A percentile compares a stretch with the other conserved stretches of the same genome.
phyloP scores from a whole-genome alignment of 2,888 invertebrate genomes.

The Helicoverpa assulta region DNA sequence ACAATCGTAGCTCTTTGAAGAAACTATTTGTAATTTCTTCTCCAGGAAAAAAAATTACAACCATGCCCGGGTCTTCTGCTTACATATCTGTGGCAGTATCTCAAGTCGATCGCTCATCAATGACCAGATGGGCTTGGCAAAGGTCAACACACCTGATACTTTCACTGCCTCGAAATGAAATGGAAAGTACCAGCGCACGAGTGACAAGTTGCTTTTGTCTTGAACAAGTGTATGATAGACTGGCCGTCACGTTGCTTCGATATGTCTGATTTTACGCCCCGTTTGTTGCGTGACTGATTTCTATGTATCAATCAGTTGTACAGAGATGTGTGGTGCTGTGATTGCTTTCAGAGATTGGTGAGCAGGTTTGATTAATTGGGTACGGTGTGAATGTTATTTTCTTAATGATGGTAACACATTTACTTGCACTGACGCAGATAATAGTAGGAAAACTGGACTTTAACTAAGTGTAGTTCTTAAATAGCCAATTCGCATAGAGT shows the following conservation, averaged over 20 bases:
- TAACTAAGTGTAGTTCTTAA: no score
- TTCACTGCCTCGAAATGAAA: slow-evolving; percentile 64
- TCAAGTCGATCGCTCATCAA: slow-evolving; percentile 52
- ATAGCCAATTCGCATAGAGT: no score
- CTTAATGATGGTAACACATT: no score
- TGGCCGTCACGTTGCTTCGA: slow-evolving; percentile 11
- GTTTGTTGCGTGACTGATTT: slow-evolving; percentile 12
- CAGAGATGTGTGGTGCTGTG: no score
- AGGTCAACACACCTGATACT: slow-evolving; percentile 64
- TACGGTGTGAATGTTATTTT: no score
- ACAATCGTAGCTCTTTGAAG: no score
- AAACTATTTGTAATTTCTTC: no score
- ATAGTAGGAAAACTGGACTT: no score
- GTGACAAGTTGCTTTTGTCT: slow-evolving; percentile 50
- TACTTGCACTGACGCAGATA: no score
- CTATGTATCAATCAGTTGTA: not conserved
- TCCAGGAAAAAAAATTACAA: not conserved
- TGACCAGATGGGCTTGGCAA: slow-evolving; percentile 54
- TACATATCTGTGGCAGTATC: slow-evolving; percentile 17
- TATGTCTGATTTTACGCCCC: slow-evolving; percentile 8
- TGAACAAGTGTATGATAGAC: slow-evolving; percentile 7
- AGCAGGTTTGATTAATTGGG: no score
- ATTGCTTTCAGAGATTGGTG: no score
- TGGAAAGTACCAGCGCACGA: slow-evolving; percentile 56
- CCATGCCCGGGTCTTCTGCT: slow-evolving; percentile 8